Conservation (phyloP, 2,113 vertebrate species). For the Malurus alboscapulatus region DNA sequence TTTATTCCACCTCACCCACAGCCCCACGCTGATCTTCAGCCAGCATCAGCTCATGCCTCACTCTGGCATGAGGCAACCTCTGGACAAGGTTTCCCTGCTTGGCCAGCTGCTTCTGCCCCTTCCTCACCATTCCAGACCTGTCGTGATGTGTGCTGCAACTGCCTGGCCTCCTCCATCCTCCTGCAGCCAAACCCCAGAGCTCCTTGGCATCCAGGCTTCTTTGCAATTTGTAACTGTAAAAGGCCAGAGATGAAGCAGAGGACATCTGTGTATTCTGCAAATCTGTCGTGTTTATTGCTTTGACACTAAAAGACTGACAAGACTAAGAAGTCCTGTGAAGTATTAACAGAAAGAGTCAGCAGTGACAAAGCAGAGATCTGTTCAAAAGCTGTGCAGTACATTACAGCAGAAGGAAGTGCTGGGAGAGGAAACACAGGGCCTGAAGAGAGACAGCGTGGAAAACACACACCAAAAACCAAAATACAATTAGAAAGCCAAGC, state of each 20-base stretch:
- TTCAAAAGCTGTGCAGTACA: neutral
- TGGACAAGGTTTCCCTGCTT: neutral
- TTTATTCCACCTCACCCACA: rapidly evolving
- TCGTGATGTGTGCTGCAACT: neutral
- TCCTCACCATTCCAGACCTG: neutral
- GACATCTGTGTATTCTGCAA: neutral
- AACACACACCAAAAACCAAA: neutral
- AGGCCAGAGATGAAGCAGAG: neutral
- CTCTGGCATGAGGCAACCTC: too few relatives aligned
- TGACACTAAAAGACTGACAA: neutral
- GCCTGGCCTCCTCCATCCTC: neutral
- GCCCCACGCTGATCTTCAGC: neutral
- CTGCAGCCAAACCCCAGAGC: rapidly evolving
- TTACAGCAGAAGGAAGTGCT: neutral
- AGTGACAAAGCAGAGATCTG: neutral
- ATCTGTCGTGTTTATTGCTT: neutral
- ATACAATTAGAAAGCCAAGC: neutral
- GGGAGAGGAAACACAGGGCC: neutral
- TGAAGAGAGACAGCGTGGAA: neutral
- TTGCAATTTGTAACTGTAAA: neutral
- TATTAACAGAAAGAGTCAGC: neutral
- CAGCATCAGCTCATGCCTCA: neutral
- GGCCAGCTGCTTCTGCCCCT: neutral
- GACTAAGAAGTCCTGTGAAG: neutral
- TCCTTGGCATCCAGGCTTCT: neutral